phyloP scores from a whole-genome alignment of 2,888 invertebrate genomes.

The Polymixis lichenea region DNA sequence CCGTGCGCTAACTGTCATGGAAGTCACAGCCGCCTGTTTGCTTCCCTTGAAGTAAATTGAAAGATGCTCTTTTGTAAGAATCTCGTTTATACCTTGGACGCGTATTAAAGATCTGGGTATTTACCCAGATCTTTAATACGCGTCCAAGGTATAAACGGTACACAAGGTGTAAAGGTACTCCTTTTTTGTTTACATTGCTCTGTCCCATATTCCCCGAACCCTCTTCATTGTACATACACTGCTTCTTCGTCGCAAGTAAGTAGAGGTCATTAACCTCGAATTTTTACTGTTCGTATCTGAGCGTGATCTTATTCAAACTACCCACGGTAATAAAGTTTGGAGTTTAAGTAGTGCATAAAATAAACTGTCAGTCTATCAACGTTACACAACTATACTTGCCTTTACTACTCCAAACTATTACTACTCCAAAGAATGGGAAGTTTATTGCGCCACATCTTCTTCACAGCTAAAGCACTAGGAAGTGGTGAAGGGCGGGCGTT shows the following conservation, averaged over 20 bases:
- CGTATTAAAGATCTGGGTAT: no score
- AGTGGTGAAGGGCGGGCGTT: no score
- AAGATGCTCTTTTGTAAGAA: neutral
- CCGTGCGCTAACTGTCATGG: no score
- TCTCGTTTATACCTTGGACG: neutral
- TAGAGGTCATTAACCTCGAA: constrained; percentile 50
- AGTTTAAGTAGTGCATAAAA: constrained; percentile 60
- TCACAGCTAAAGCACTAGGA: no score
- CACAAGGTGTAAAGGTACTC: neutral
- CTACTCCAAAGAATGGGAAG: constrained; percentile 12
- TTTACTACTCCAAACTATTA: no score
- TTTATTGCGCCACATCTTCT: no score
- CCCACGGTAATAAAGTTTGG: constrained; percentile 53
- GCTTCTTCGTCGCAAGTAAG: constrained; percentile 24
- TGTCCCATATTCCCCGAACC: neutral
- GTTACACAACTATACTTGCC: constrained; percentile 30
- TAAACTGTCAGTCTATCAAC: constrained; percentile 44
- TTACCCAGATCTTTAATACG: no score
- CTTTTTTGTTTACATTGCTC: neutral
- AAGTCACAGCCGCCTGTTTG: neutral
- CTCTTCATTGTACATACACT: constrained; percentile 3
- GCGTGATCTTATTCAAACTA: constrained; percentile 58
- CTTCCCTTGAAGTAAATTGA: neutral
- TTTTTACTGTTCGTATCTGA: constrained; percentile 52
- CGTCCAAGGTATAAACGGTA: neutral